These are phyloP conservation scores for Channa striata DNA, from an alignment of 2,797 vertebrate genomes.

Conservation along the genomic window DNA sequence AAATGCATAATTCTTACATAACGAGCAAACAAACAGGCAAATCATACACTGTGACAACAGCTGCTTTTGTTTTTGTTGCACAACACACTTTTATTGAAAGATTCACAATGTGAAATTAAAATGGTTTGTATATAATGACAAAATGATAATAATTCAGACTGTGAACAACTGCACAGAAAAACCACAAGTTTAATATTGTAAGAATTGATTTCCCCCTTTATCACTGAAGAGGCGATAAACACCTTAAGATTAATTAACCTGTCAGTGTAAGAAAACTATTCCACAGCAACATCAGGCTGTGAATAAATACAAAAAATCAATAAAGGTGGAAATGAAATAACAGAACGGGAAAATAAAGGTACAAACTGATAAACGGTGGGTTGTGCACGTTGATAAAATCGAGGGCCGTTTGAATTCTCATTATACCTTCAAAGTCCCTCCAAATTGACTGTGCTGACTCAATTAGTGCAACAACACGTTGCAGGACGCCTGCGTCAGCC, in stretches of 20 bases:
- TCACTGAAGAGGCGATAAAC: slow-evolving; percentile 44
- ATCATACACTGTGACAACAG: background rate
- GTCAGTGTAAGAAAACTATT: slow-evolving; percentile 37
- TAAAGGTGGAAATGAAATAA: slow-evolving; percentile 67
- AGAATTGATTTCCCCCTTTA: slow-evolving; percentile 14
- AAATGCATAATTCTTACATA: slow-evolving; percentile 3
- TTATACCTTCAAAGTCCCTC: slow-evolving; percentile 62
- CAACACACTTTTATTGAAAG: background rate
- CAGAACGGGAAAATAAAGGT: slow-evolving; percentile 51
- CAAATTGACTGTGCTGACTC: slow-evolving; percentile 58
- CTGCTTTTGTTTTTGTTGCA: slow-evolving; percentile 26
- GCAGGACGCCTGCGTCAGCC: slow-evolving; percentile 71
- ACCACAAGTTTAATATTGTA: slow-evolving; percentile 5
- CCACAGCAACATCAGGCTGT: slow-evolving; percentile 39
- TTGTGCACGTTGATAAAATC: slow-evolving; percentile 61
- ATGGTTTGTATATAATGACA: slow-evolving; percentile 20
- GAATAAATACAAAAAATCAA: slow-evolving; percentile 69
- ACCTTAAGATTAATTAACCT: slow-evolving; percentile 71
- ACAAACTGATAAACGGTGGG: slow-evolving; percentile 48
- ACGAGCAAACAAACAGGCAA: background rate
- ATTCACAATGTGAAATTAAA: slow-evolving; percentile 21
- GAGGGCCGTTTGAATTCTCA: slow-evolving; percentile 66
- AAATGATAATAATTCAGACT: slow-evolving; percentile 18
- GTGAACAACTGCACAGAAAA: slow-evolving; percentile 21
- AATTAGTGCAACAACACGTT: slow-evolving; percentile 66